These are phyloP conservation scores for Gerris buenoi DNA, from an alignment of 1,140 invertebrate genomes.

Conservation along the genomic window DNA sequence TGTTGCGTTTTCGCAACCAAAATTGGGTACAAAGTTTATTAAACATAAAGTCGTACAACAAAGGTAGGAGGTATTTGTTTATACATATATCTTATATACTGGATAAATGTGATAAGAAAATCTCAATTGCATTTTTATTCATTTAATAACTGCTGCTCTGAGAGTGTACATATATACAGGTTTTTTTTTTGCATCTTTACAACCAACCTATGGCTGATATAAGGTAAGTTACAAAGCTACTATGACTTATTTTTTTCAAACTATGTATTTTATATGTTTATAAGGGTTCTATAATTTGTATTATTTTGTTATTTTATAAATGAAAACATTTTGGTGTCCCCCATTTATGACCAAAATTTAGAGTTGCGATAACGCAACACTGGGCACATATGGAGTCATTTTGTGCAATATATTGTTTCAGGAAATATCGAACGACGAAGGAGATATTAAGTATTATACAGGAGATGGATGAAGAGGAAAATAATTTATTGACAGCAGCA, in stretches of 20 bases:
- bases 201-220: background rate
- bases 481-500: background rate
- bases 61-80: background rate
- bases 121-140: background rate
- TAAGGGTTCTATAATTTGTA: background rate
- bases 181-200: background rate
- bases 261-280: background rate
- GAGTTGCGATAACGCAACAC: background rate
- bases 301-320: background rate
- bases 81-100: background rate
- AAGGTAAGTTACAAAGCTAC: background rate
- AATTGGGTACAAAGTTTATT: background rate
- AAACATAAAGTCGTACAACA: background rate
- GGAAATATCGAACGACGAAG: background rate
- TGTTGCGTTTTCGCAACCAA: background rate
- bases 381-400: background rate
- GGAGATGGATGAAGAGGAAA: background rate
- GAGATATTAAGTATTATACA: background rate
- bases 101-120: background rate
- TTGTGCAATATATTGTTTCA: background rate
- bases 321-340: background rate
- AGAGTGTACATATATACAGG: background rate
- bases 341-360: background rate
- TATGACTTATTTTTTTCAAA: background rate
- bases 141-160: background rate